Percentiles rank a stretch among this genome's conserved stretches.
Conservation (phyloP, 1,140 invertebrate species). For the Trichogramma pretiosum region DNA sequence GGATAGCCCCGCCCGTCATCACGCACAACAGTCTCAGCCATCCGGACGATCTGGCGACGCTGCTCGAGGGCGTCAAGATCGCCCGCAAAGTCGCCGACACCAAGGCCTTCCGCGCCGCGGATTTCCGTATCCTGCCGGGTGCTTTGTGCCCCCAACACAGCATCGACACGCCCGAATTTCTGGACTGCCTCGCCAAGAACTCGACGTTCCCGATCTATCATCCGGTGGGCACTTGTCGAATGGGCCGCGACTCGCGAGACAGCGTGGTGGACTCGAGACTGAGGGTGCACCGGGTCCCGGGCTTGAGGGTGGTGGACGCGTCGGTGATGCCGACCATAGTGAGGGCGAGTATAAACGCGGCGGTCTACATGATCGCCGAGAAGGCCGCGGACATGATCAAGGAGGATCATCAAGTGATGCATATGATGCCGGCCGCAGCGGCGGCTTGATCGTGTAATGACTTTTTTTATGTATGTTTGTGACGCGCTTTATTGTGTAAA, state of each 20-base stretch:
- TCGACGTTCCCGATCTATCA: too few species aligned
- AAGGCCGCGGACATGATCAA: conserved; percentile 76
- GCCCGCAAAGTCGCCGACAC: conserved; percentile 50
- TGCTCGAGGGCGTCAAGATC: conserved; percentile 50
- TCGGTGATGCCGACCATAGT: conserved; percentile 77
- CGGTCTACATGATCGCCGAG: conserved; percentile 76
- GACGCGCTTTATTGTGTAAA: too few species aligned
- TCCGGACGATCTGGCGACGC: conserved; percentile 49
- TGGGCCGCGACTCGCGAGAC: conserved; percentile 52
- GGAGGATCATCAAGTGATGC: too few species aligned
- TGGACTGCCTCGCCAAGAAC: neutral
- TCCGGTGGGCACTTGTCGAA: neutral
- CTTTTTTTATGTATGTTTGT: too few species aligned
- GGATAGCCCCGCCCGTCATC: conserved; percentile 57
- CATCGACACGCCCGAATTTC: neutral
- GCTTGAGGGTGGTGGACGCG: conserved; percentile 71
- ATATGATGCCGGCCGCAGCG: too few species aligned
- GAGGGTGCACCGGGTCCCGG: conserved; percentile 67
- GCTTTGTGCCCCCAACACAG: conserved; percentile 52
- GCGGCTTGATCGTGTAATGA: too few species aligned
- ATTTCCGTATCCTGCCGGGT: conserved; percentile 55
- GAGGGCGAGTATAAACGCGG: conserved; percentile 76
- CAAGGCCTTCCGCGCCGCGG: conserved; percentile 48
- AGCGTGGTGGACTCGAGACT: conserved; percentile 81
- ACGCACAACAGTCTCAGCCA: conserved; percentile 68